A percentile compares a stretch with the other conserved stretches of the same genome.
These are phyloP conservation scores for Distichodus sexfasciatus DNA, from an alignment of 2,797 vertebrate genomes.

Conservation along the genomic window DNA sequence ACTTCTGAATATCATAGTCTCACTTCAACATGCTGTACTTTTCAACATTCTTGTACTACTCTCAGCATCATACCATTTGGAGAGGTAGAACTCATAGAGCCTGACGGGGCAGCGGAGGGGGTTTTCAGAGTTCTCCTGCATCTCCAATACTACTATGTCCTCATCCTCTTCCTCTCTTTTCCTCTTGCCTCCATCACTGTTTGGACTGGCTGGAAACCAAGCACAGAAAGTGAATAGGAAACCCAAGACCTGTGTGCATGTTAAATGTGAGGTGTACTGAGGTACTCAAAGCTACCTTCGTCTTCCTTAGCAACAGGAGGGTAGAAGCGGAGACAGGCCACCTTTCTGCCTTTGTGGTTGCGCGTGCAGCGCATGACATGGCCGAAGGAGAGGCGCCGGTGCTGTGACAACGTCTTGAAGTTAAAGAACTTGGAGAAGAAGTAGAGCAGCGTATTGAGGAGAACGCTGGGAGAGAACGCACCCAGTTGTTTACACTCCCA, in stretches of 20 bases:
- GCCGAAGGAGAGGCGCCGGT: constrained; percentile 93
- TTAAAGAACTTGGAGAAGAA: constrained; percentile 98
- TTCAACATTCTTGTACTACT: too few relatives aligned
- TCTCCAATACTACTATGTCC: constrained; percentile 85
- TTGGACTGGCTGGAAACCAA: constrained; percentile 34
- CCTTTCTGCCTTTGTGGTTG: constrained; percentile 84
- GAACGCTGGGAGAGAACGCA: constrained; percentile 94
- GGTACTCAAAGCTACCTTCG: too few relatives aligned
- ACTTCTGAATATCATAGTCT: too few relatives aligned
- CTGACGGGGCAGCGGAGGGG: constrained; percentile 93
- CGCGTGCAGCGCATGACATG: constrained; percentile 93
- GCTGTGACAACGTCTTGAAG: constrained; percentile 88
- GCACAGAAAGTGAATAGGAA: too few relatives aligned
- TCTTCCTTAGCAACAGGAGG: constrained; percentile 82
- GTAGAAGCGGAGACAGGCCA: constrained; percentile 92
- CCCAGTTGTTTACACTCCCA: constrained; percentile 98
- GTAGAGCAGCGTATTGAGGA: constrained; percentile 95
- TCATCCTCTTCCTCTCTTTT: constrained; percentile 83
- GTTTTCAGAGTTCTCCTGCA: constrained; percentile 92
- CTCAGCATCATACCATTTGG: constrained; percentile 85
- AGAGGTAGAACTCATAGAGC: constrained; percentile 97
- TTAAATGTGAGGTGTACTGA: too few relatives aligned
- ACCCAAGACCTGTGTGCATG: too few relatives aligned
- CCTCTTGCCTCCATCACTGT: constrained; percentile 74
- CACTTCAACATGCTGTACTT: too few relatives aligned